Base-by-base conservation (phyloP, 2,797 vertebrate species). In the Balearica regulorum region DNA sequence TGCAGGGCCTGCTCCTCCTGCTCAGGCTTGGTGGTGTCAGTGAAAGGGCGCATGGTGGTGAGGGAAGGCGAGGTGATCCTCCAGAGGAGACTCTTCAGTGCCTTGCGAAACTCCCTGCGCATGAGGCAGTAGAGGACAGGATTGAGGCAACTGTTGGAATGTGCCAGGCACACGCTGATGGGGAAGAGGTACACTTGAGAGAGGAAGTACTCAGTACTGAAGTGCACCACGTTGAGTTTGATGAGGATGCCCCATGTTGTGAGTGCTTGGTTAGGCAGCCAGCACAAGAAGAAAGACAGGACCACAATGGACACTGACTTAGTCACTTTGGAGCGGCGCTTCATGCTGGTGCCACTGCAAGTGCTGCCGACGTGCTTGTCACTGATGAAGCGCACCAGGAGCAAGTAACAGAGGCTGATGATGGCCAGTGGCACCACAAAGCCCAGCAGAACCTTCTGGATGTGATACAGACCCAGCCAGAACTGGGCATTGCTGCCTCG, bases 71-170 rank as follows among this genome's bases (percentile, higher is more conserved):
- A 99, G 2, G 99, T 98, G 84, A 99, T 98, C 88, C 98, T 97
- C 98, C 99, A 98, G 91, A 99, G 98, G 31, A 99, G 98, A 78
- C 96, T 99, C 88, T 98, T 99, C 92, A 99, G 98, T 29, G 99
- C 98, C 85, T 99, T 99, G 75, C 99, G 98, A 93, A 99, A 99
- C 97, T 99, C 99, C 28, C 98, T 98, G 97, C 99, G 98, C 99
- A 99, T 99, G 44, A 99, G 98, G 84, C 99, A 99, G 96, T 99
- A 99, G 60, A 99, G 98, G 73, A 99, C 97, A 18, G 99, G 99
- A 94, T 99, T 99, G 82, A 99, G 98, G 90, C 99, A 99, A 98
- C 99, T 99, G 98, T 99, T 99, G 95, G 98, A 99, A 97, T 99
- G 99, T 5, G 99, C 99, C 94, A 99, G 97, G 96, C 99, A 99